Conservation (phyloP, 2,888 invertebrate species). For the Leptura quadrifasciata region DNA sequence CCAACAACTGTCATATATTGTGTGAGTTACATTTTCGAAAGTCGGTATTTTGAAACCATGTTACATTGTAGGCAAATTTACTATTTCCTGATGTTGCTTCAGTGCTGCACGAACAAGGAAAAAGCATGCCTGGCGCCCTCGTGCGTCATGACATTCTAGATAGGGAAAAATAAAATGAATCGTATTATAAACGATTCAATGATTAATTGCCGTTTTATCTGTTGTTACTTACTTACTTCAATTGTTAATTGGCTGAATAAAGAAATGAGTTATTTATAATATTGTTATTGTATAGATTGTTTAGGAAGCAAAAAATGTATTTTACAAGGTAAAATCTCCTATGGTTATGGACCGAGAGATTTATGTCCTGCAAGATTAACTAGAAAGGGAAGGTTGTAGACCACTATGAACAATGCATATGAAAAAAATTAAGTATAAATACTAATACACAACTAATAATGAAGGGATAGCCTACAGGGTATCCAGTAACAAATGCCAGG, state of each 20-base stretch:
- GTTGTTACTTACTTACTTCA: slow-evolving; percentile 12
- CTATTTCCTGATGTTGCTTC: slow-evolving; percentile 8
- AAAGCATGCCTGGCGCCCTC: slow-evolving; percentile 36
- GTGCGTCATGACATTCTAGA: slow-evolving; percentile 30
- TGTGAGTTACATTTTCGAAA: too few species aligned
- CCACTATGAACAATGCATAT: neutral
- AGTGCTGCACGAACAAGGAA: neutral
- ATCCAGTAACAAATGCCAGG: too few species aligned
- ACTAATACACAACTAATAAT: neutral
- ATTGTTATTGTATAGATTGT: slow-evolving; percentile 19
- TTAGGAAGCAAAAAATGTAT: slow-evolving; percentile 10
- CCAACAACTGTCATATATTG: too few species aligned
- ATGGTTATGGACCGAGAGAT: slow-evolving; percentile 3
- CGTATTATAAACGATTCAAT: slow-evolving; percentile 16
- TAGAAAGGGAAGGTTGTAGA: neutral
- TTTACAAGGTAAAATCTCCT: slow-evolving; percentile 18
- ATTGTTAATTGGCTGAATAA: slow-evolving; percentile 21
- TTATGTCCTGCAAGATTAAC: neutral
- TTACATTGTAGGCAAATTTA: slow-evolving; percentile 14
- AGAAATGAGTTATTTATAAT: slow-evolving; percentile 17
- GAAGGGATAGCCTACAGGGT: too few species aligned
- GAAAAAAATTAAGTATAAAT: neutral
- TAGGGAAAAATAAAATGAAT: slow-evolving; percentile 29
- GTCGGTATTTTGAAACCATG: neutral
- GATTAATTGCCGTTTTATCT: slow-evolving; percentile 27